Base-by-base conservation (phyloP, 2,797 vertebrate genomes). In the Strix occidentalis region DNA sequence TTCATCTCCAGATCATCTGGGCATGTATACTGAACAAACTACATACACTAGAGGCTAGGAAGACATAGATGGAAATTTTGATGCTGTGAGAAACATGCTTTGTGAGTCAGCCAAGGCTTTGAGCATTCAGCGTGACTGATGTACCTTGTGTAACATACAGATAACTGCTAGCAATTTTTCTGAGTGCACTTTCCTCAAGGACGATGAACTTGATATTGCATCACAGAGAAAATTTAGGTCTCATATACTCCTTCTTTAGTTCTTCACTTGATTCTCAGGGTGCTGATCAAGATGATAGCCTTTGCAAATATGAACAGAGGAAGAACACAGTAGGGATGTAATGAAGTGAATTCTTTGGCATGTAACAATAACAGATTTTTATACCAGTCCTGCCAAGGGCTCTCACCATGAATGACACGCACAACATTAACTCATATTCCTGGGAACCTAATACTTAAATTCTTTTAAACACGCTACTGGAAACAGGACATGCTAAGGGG, bases 131-230 rank as follows among this genome's bases (percentile, higher is more conserved):
- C 64, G 51, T 63, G 53, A 79, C 81, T 60, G 51, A 77, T 8
- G 9, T 33, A 92, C 41, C 78, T 89, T 35, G n/a, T 66, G 57
- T 80, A 70, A 80, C 48, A 72, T 33, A 70, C 8, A 77, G 84
- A 90, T 83, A 77, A 74, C 39, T 66, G n/a, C 31, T 64, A 51
- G n/a, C 29, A 84, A 45, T 80, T 90, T 84, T 94, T 94, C 53
- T 77, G 53, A 72, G 21, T 87, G 84, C 21, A 86, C 75, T 82
- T 93, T 87, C 35, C n/a, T 93, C 90, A 96, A 92, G 81, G 75
- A 39, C 8, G 1, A 92, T 79, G 71, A 93, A 78, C 35, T 89
- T 69, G 25, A 72, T 82, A 75, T 87, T 87, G 26, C 58, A 90
- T 94, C 53, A 64, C 31, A 54, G 33, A 76, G 37, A 2, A 35